phyloP scores from a whole-genome alignment of 2,113 vertebrate species.

The Gnathonemus longibarbis region DNA sequence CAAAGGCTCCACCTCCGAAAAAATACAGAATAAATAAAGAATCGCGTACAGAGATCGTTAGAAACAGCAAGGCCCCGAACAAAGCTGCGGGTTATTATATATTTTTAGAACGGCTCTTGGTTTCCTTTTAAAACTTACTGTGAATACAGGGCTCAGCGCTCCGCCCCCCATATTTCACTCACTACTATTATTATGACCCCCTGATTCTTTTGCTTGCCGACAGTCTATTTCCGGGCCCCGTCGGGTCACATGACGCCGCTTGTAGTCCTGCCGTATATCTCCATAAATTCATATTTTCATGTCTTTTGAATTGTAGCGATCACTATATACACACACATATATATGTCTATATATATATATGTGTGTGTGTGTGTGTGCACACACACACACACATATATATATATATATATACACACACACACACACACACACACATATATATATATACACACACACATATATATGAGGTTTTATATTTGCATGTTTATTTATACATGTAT shows the following conservation, averaged over 20 bases:
- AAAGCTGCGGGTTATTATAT: constrained; percentile 5
- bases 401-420: too few species aligned
- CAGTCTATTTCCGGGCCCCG: constrained; percentile 45
- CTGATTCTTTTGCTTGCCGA: constrained; percentile 10
- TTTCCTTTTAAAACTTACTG: constrained; percentile 21
- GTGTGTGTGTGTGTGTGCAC: too few species aligned
- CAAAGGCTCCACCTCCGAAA: neutral
- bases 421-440: too few species aligned
- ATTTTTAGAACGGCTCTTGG: constrained; percentile 17
- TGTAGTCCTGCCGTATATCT: neutral
- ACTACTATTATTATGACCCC: neutral
- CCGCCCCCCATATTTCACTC: neutral
- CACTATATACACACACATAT: neutral
- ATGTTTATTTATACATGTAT: too few species aligned
- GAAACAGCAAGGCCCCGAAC: neutral
- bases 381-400: too few species aligned
- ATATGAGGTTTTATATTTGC: too few species aligned
- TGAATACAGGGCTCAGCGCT: neutral
- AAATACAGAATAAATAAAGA: neutral
- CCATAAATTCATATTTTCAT: neutral
- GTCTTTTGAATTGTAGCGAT: too few species aligned
- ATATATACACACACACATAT: too few species aligned
- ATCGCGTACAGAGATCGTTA: neutral
- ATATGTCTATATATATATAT: neutral
- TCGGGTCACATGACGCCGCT: constrained; percentile 34